phyloP scores from a whole-genome alignment of 1,140 invertebrate species.

The Coenobita brevimanus region DNA sequence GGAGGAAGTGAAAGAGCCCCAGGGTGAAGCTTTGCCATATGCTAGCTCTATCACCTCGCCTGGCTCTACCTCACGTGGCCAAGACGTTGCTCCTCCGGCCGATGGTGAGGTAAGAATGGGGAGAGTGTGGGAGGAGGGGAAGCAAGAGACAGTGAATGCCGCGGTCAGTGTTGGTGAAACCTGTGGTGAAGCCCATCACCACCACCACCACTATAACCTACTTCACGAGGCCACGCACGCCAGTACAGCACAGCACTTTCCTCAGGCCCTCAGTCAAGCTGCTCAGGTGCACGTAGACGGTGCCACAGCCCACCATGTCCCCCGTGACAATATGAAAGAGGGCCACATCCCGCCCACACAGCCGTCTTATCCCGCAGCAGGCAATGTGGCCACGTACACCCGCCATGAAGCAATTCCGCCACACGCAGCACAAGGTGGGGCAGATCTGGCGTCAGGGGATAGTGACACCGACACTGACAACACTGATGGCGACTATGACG shows the following conservation, averaged over 20 bases:
- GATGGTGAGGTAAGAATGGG: background rate
- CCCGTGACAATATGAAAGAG: constrained; percentile 16
- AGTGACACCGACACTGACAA: constrained; percentile 52
- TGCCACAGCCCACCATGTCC: constrained; percentile 8
- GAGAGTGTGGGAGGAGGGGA: background rate
- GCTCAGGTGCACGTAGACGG: constrained; percentile 5
- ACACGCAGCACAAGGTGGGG: no score
- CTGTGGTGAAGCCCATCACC: constrained; percentile 43
- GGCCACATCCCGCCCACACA: background rate
- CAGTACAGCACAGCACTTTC: no score
- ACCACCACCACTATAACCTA: constrained; percentile 24
- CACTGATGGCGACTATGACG: constrained; percentile 51
- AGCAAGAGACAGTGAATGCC: constrained; percentile 24
- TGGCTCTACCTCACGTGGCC: no score
- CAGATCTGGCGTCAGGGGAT: constrained; percentile 37
- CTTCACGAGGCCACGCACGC: constrained; percentile 5
- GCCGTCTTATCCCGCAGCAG: background rate
- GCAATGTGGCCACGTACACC: background rate
- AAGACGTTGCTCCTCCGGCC: background rate
- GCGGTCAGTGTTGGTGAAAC: constrained; percentile 13
- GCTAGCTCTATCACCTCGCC: no score
- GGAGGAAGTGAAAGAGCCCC: no score
- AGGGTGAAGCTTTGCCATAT: no score
- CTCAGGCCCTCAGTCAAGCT: background rate
- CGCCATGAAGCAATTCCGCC: background rate